Conservation (phyloP, 1,140 invertebrate genomes). For the Conus betulinus region DNA sequence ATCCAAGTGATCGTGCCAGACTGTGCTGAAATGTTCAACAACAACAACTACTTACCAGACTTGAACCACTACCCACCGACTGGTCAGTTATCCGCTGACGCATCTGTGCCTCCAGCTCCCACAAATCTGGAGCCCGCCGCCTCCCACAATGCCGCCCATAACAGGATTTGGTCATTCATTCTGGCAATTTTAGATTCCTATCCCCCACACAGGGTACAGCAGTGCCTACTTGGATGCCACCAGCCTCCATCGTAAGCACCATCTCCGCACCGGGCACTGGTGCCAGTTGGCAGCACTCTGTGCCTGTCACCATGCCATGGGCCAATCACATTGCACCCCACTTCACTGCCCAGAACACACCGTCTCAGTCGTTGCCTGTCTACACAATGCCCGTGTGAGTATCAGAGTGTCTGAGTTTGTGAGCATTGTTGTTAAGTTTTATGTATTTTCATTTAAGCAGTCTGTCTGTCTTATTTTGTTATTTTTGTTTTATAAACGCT, state of each 20-base stretch:
- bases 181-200: constrained; percentile 24
- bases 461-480: too few species aligned
- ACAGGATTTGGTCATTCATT: background rate
- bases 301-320: constrained; percentile 37
- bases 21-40: constrained; percentile 18
- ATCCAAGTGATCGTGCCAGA: too few species aligned
- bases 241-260: background rate
- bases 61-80: constrained; percentile 23
- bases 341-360: constrained; percentile 13
- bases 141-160: background rate
- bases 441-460: too few species aligned
- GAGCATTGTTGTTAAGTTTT: too few species aligned
- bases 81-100: background rate
- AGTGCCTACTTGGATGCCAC: constrained; percentile 13
- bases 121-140: background rate
- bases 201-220: constrained; percentile 28
- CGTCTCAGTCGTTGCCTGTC: background rate
- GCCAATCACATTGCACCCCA: background rate
- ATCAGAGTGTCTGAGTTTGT: background rate
- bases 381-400: background rate
- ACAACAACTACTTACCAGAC: constrained; percentile 35
- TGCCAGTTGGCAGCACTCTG: constrained; percentile 38
- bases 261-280: constrained; percentile 31
- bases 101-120: background rate
- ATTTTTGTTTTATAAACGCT: too few species aligned